Conservation (phyloP, 1,140 invertebrate species). For the Lepidurus couesii region DNA sequence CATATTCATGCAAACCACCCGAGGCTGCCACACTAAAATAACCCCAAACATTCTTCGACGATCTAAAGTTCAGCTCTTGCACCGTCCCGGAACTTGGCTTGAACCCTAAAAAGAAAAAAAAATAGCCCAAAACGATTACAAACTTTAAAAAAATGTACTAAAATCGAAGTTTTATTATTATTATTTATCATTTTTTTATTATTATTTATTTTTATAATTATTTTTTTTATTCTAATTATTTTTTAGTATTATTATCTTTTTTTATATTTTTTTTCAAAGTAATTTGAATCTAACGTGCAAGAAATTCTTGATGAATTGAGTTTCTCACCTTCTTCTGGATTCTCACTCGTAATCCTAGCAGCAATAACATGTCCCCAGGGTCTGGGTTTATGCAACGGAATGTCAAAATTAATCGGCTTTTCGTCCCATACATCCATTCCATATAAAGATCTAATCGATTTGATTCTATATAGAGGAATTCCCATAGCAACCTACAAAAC, state of each 20-base stretch:
- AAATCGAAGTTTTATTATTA: too few relatives aligned
- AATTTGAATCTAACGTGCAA: background rate
- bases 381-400: conserved; percentile 72
- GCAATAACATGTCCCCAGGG: conserved; percentile 98
- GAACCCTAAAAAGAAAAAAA: conserved; percentile 62
- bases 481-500: conserved; percentile 89
- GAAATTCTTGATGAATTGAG: background rate
- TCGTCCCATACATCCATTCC: conserved; percentile 86
- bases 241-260: background rate
- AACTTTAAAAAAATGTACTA: too few relatives aligned
- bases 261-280: background rate
- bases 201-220: too few relatives aligned
- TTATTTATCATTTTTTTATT: background rate
- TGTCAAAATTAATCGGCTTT: conserved; percentile 81
- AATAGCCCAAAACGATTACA: background rate
- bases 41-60: conserved; percentile 99
- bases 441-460: conserved; percentile 91
- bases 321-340: conserved; percentile 87
- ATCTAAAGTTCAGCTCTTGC: conserved; percentile 96
- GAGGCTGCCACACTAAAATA: conserved; percentile 98
- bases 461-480: conserved; percentile 89
- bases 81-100: conserved; percentile 95
- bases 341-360: conserved; percentile 97
- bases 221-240: background rate
- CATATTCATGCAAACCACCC: conserved; percentile 97